These are phyloP conservation scores for Oryzias melastigma DNA, from an alignment of 2,113 vertebrate species.

Conservation along the genomic window DNA sequence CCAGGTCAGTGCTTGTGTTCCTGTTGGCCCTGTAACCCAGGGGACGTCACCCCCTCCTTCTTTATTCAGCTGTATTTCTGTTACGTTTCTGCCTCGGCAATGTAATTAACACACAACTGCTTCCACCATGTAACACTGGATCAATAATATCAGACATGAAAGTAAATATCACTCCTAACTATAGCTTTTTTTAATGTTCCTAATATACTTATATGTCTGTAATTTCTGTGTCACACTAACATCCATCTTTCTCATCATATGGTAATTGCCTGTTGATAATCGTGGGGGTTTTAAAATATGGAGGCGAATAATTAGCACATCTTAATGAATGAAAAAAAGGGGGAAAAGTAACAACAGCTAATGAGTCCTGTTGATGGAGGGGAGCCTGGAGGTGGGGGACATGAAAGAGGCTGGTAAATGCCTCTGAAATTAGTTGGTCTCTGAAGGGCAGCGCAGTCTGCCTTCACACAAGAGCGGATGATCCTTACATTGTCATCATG, in stretches of 20 bases:
- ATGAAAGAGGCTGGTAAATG: slow-evolving; percentile 74
- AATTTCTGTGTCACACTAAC: slow-evolving; percentile 57
- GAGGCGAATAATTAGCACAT: slow-evolving; percentile 79
- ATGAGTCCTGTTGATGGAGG: slow-evolving; percentile 67
- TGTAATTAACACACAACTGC: slow-evolving; percentile 30
- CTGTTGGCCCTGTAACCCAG: slow-evolving; percentile 32
- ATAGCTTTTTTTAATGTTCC: slow-evolving; percentile 9
- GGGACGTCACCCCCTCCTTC: slow-evolving; percentile 21
- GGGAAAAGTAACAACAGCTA: slow-evolving; percentile 65
- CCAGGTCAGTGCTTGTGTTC: slow-evolving; percentile 88
- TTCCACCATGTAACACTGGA: slow-evolving; percentile 25
- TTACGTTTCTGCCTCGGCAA: slow-evolving; percentile 19
- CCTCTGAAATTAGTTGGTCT: slow-evolving; percentile 62
- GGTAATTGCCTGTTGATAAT: slow-evolving; percentile 73
- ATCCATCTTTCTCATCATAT: slow-evolving; percentile 66
- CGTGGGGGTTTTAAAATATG: slow-evolving; percentile 67
- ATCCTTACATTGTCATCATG: slow-evolving; percentile 29
- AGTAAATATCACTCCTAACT: slow-evolving; percentile 31
- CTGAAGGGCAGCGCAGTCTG: slow-evolving; percentile 46
- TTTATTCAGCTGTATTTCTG: slow-evolving; percentile 24
- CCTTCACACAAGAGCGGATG: slow-evolving; percentile 24
- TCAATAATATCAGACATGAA: slow-evolving; percentile 46
- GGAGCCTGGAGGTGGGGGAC: slow-evolving; percentile 64
- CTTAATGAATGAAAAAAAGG: slow-evolving; percentile 76
- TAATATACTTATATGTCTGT: slow-evolving; percentile 26